phyloP scores from a whole-genome alignment of 2,113 vertebrate species.

The Boulengeromyrus knoepffleri region DNA sequence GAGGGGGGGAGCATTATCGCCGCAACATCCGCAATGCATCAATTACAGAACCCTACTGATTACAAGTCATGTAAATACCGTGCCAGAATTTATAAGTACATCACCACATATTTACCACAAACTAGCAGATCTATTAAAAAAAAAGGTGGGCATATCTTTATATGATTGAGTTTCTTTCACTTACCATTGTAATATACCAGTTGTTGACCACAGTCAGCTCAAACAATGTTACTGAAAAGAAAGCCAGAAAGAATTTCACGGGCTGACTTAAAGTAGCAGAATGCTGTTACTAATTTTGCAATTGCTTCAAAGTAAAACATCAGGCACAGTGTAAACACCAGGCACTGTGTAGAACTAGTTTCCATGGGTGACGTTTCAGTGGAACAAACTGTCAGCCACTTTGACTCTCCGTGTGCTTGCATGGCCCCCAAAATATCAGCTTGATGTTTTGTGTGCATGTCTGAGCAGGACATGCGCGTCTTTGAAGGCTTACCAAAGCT shows the following conservation, averaged over 20 bases:
- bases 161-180: conserved; percentile 18
- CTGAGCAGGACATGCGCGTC: background rate
- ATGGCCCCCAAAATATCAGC: background rate
- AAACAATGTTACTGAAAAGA: conserved; percentile 82
- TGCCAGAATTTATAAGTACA: background rate
- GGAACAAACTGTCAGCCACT: background rate
- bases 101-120: background rate
- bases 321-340: background rate
- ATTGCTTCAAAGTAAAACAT: background rate
- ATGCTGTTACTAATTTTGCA: background rate
- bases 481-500: conserved; percentile 78
- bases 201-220: conserved; percentile 96
- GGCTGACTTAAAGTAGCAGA: background rate
- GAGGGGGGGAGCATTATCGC: background rate
- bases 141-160: background rate
- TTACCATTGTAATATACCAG: conserved; percentile 99
- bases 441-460: background rate
- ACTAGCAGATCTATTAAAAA: background rate
- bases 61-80: background rate
- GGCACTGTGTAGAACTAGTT: background rate
- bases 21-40: background rate
- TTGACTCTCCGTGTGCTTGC: background rate
- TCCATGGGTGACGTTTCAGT: background rate
- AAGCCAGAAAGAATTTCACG: background rate
- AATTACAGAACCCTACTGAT: background rate